Base-by-base conservation (phyloP, 2,797 vertebrate species). In the Cynodonichthys magdalenae region DNA sequence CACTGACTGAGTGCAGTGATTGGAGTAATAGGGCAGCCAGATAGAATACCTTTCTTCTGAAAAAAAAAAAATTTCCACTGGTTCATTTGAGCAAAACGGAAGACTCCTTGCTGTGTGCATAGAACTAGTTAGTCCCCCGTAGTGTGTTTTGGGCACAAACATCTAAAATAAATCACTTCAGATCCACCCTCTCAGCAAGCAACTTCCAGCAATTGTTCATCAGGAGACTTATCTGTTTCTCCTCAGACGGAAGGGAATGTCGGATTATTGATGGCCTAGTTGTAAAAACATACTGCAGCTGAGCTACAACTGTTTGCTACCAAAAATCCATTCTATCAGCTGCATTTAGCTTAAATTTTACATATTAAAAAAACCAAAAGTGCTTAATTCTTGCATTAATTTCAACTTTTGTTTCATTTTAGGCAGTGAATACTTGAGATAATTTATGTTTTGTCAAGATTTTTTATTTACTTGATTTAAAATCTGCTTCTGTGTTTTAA, bases 191-290 rank as follows among this genome's bases (percentile, higher is more conserved):
- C 82, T 91, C 83, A 77, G 83, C 63, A 47, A 79, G 82, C 24
- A 67, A 88, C 89, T 94, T 94, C 93, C 92, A 91, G 87, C 85
- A 92, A 93, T 94, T 94, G 92, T 94, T 92, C 72, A 71, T 71
- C 77, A 48, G 52, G 56, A 85, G 80, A 81, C 88, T 87, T 91
- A 92, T 92, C 91, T 91, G 75, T 77, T 87, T 71, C 74, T 71
- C 63, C 82, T 74, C 75, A 81, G 66, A 75, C 82, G 58, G 66
- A 28, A 53, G 71, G 81, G 86, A 87, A 80, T 77, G 81, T 81
- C 58, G 82, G 62, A 72, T 58, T 67, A 62, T 74, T 77, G 20
- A 84, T 54, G 69, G 63, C 69, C 75, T 75, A 51, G 57, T 71
- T 75, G 42, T 58, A 47, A 80, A 74, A 50, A 63, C 63, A 77